Conservation (phyloP, 2,888 invertebrate species). For the Resseliella maxima region DNA sequence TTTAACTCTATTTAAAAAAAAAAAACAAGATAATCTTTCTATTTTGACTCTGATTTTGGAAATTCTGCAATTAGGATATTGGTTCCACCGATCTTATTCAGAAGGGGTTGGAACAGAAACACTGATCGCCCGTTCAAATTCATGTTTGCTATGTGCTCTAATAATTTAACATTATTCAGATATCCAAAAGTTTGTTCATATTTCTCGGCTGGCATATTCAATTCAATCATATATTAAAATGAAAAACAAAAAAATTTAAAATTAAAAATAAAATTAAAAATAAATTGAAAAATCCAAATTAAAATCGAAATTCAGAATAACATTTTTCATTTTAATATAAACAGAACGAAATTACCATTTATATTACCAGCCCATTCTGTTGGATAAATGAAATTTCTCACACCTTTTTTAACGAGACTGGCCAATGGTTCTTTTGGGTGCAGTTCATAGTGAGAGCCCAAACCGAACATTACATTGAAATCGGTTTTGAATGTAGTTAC, state of each 20-base stretch:
- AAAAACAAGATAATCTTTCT: too few species aligned
- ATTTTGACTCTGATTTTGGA: too few species aligned
- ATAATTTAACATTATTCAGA: constrained; percentile 71
- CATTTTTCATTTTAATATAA: too few species aligned
- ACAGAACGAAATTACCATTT: constrained; percentile 75
- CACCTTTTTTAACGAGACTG: constrained; percentile 62
- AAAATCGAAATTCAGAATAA: constrained; percentile 73
- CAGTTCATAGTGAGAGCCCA: constrained; percentile 75
- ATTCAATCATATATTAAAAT: neutral
- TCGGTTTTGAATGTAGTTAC: constrained; percentile 70
- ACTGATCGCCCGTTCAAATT: constrained; percentile 69
- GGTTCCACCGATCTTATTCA: too few species aligned
- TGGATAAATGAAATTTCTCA: constrained; percentile 68
- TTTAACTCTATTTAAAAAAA: too few species aligned
- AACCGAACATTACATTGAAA: constrained; percentile 72
- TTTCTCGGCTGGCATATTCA: constrained; percentile 67
- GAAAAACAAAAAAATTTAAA: too few species aligned
- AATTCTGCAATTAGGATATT: too few species aligned
- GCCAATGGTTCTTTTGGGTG: constrained; percentile 70
- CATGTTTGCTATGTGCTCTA: constrained; percentile 74
- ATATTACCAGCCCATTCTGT: constrained; percentile 88
- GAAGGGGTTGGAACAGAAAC: too few species aligned
- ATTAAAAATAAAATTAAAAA: neutral
- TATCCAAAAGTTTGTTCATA: constrained; percentile 73
- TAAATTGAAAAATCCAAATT: too few species aligned